phyloP scores from a whole-genome alignment of 2,797 vertebrate genomes.

The Moxostoma hubbsi region DNA sequence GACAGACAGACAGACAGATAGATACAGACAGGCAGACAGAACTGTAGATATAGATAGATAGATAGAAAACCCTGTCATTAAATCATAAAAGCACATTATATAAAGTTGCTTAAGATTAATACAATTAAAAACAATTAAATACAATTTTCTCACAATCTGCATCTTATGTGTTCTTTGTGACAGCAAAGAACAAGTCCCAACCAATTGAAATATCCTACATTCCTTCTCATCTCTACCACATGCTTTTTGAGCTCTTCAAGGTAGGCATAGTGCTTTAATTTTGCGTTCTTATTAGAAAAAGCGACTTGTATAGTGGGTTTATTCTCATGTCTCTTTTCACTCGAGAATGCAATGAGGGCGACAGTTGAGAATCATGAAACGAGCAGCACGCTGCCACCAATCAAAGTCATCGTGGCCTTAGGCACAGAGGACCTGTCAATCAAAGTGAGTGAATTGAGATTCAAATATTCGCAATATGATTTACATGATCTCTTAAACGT shows the following conservation, averaged over 20 bases:
- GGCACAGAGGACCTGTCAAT: conserved; percentile 87
- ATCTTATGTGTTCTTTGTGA: conserved; percentile 9
- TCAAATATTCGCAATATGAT: not conserved
- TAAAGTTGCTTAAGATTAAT: too few species aligned
- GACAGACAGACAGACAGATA: too few species aligned
- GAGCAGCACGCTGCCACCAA: conserved; percentile 78
- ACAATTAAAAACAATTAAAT: too few species aligned
- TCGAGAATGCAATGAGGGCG: conserved; percentile 88
- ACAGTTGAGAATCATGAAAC: conserved; percentile 86
- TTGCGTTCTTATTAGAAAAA: not conserved
- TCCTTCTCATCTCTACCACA: conserved; percentile 89
- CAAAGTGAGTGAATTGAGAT: conserved; percentile 67
- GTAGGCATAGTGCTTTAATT: conserved; percentile 66
- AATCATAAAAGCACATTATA: too few species aligned
- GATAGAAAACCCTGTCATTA: not conserved
- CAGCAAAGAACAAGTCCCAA: conserved; percentile 75
- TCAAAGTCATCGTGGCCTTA: conserved; percentile 83
- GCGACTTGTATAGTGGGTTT: not conserved
- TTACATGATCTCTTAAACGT: too few species aligned
- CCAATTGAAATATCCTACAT: conserved; percentile 86
- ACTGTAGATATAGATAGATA: too few species aligned
- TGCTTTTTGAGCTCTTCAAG: conserved; percentile 93
- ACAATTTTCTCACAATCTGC: too few species aligned
- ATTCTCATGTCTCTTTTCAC: not conserved
- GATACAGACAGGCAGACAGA: too few species aligned